Conservation (phyloP, 2,888 invertebrate species). For the Drosophila prostipennis region DNA sequence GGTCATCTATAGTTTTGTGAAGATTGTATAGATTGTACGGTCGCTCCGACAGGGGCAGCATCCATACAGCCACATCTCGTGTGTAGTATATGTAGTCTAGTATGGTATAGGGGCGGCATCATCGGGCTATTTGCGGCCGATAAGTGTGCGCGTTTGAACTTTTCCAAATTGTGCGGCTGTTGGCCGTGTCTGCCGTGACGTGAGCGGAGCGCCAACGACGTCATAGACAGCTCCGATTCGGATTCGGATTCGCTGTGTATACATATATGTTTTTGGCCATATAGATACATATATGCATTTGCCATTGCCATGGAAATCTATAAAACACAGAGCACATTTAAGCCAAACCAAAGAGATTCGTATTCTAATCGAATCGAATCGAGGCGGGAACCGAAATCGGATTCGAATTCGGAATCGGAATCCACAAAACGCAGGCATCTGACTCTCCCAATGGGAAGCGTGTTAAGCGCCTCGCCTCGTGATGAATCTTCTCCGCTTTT, state of each 20-base stretch:
- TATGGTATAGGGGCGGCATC: conserved; percentile 37
- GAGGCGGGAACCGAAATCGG: conserved; percentile 6
- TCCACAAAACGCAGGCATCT: conserved; percentile 6
- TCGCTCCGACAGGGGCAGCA: conserved; percentile 25
- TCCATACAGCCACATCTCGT: conserved; percentile 1
- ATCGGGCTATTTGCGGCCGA: conserved; percentile 61
- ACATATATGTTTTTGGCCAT: conserved; percentile 12
- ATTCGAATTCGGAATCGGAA: neutral
- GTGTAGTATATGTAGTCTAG: conserved; percentile 18
- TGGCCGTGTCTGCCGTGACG: conserved; percentile 51
- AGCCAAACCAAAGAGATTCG: conserved; percentile 8
- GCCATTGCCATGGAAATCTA: conserved; percentile 47
- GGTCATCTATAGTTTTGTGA: conserved; percentile 16
- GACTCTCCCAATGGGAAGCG: conserved; percentile 72
- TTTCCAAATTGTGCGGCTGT: conserved; percentile 49
- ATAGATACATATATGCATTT: neutral
- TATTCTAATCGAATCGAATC: conserved; percentile 4
- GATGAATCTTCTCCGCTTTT: conserved; percentile 25
- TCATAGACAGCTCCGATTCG: conserved; percentile 53
- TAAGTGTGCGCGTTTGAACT: conserved; percentile 74
- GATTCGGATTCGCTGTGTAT: conserved; percentile 26
- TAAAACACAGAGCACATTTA: conserved; percentile 35
- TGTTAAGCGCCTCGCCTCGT: conserved; percentile 64
- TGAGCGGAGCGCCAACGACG: conserved; percentile 55
- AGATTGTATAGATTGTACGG: conserved; percentile 6